Base-by-base conservation (phyloP, 2,888 invertebrate species). In the Rotaria socialis region DNA sequence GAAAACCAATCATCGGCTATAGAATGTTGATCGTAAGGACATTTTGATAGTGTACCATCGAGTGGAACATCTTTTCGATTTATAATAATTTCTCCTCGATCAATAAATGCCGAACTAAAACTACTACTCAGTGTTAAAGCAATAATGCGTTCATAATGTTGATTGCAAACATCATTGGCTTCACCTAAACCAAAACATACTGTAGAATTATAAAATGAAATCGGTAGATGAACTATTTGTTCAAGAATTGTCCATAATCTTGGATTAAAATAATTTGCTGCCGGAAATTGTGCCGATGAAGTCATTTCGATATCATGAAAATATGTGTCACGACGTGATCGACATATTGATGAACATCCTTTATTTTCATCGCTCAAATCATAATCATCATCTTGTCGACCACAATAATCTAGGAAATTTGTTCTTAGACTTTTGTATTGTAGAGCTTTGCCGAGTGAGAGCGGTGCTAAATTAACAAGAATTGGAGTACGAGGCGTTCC, bases 51-150 rank as follows among this genome's bases (percentile, higher is more conserved):
- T n/a, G 19, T 47, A 35, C 80, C 80, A 47, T 35, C n/a, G 5
- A 10, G 10, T 80, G 80, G 80, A n/a, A 80, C 80, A 80, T 80
- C 80, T 11, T 43, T 10, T 24, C 80, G 43, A 43, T 80, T 47
- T 10, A n/a, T 6, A n/a, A 80, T 80, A 47, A 47, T 80, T 43
- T 80, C 47, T 24, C 43, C 43, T 47, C 16, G 19, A 47, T 80
- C 43, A 47, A 80, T 80, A 47, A 80, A 80, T 80, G 47, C 24
- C 11, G 80, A 80, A 47, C n/a, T 47, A 47, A 80, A 80, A n/a
- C 47, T 24, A 24, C n/a, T 47, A n/a, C 80, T n/a, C 10, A 80
- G 80, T 43, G 47, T 80, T n/a, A 80, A 80, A 80, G 80, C 80
- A 80, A 80, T 22, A n/a, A 80, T 80, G 11, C 47, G 43, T 80